Evolutionary conservation across 1,140 invertebrate species (phyloP).

Genomic region (Hyphantria cunea): DNA sequence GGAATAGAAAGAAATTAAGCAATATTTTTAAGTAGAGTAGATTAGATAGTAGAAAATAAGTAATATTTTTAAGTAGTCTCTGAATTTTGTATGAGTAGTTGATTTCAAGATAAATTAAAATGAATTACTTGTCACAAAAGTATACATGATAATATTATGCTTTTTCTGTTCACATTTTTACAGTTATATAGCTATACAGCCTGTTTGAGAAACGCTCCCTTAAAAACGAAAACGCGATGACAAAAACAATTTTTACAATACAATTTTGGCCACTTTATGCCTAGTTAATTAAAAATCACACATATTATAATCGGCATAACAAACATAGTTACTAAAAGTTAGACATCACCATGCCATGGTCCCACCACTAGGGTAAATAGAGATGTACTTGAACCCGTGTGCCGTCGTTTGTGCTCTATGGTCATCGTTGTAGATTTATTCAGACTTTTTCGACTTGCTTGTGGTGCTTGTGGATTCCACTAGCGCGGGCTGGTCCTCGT

Average conservation of each 20-base stretch:
- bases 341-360: slow-evolving; percentile 13
- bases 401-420: slow-evolving; percentile 48
- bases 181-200: no score
- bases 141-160: no score
- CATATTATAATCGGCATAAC: slow-evolving; percentile 1
- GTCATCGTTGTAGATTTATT: slow-evolving; percentile 40
- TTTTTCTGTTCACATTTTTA: no score
- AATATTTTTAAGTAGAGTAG: neutral
- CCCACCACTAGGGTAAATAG: slow-evolving; percentile 9
- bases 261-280: no score
- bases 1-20: neutral
- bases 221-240: no score
- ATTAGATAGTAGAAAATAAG: neutral
- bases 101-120: no score
- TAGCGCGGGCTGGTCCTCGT: slow-evolving; percentile 63
- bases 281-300: neutral
- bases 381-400: slow-evolving; percentile 41
- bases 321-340: slow-evolving; percentile 1
- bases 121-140: no score
- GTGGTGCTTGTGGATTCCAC: slow-evolving; percentile 36
- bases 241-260: no score
- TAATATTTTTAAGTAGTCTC: neutral
- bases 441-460: slow-evolving; percentile 62
- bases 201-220: no score
- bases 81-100: neutral